Percentiles rank a stretch among this genome's conserved stretches.
Evolutionary conservation across 1,140 invertebrate genomes (phyloP).

Genomic region (Lepidurus arcticus): DNA sequence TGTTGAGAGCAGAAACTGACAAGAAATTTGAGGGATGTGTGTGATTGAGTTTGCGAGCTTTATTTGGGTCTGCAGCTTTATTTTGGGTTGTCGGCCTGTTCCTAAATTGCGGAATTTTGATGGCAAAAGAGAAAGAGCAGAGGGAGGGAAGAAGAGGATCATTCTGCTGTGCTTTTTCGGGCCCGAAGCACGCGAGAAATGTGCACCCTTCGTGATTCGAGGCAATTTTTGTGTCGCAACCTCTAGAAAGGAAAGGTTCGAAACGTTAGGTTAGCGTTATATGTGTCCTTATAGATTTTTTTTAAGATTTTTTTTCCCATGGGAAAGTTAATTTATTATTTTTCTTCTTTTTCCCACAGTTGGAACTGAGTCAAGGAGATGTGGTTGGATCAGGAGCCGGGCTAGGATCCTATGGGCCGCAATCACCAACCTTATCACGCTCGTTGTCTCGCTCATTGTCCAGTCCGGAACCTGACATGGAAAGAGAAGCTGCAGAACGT

Average conservation of each 20-base stretch:
- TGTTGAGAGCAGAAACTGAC: no score
- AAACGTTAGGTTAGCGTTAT: not conserved
- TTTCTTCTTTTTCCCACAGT: not conserved
- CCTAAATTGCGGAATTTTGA: no score
- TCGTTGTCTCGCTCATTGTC: slow-evolving; percentile 31
- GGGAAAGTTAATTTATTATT: not conserved
- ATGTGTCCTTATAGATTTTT: not conserved
- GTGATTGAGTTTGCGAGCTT: no score
- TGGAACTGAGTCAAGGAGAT: slow-evolving; percentile 30
- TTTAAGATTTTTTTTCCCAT: not conserved
- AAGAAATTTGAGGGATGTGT: no score
- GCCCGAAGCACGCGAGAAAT: not conserved
- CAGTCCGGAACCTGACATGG: slow-evolving; percentile 33
- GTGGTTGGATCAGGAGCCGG: slow-evolving; percentile 8
- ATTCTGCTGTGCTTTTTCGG: not conserved
- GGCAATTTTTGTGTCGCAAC: not conserved
- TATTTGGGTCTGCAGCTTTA: no score
- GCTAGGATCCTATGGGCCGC: slow-evolving; percentile 26
- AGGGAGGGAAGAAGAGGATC: not conserved
- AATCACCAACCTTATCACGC: slow-evolving; percentile 18
- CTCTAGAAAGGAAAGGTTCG: not conserved
- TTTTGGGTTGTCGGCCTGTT: no score
- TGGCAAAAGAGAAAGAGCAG: not conserved
- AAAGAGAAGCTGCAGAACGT: slow-evolving; percentile 24
- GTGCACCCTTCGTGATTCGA: not conserved